Evolutionary conservation across 2,888 invertebrate species (phyloP), one percentile per base, ranked within the genome.

Genomic region (Ennomos quercinarius): DNA sequence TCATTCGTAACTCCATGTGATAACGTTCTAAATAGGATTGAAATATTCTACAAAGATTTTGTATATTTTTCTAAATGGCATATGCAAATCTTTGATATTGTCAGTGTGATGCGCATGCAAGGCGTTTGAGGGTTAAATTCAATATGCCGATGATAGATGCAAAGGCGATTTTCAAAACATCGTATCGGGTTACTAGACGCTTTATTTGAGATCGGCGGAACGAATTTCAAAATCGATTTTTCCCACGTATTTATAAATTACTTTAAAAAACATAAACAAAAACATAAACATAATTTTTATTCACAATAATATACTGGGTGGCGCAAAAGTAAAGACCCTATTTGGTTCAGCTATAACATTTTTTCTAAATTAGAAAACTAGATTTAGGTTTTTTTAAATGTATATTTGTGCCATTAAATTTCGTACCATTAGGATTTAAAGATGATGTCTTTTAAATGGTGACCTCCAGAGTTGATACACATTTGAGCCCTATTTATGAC

Each of bases 141-240:
- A 86, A 86, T 86, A 84, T 76, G 74, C 73, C 83, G 91, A 74
- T 92, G 91, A 92, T 91, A 92, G 91, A 91, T 92, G 91, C 78
- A 70, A 68, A 76, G 76, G 78, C 67, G 73, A 66, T 67, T 74
- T 72, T 74, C 57, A 77, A 84, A 85, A 86, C 81, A 86, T 73
- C 72, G 75, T 84, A 77, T 89, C 84, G 71, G 58, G 74, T 61
- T 57, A 54, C 59, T 37, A 10, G 40, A 52, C 9, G 51, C 44
- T 61, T 11, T 9, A 52, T 42, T 46, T 57, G 43, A 36, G n/a
- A 49, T 43, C 11, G 10, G 11, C 43, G 40, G 27, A 48, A 52
- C 47, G 48, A 48, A 52, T 58, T 35, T 46, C 8, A 35, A 56
- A 43, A 43, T 35, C 35, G 27, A 46, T 11, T 34, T 40, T 47